Evolutionary conservation across 2,888 invertebrate genomes (phyloP).

Genomic region (Atherix ibis): DNA sequence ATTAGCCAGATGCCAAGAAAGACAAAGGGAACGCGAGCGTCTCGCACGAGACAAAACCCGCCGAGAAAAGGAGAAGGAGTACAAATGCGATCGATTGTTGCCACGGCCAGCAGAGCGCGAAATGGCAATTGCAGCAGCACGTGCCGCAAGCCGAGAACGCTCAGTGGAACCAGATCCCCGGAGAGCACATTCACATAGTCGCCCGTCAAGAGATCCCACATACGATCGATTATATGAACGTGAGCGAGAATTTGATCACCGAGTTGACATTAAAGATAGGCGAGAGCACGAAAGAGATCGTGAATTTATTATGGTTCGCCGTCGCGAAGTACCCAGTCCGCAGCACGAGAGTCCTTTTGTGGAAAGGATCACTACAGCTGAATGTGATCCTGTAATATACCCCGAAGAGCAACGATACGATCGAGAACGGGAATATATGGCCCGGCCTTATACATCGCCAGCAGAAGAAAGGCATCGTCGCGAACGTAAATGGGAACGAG

Average conservation of each 20-base stretch:
- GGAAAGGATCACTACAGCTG: constrained; percentile 14
- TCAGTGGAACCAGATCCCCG: constrained; percentile 16
- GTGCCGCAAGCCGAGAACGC: constrained; percentile 25
- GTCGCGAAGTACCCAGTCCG: constrained; percentile 25
- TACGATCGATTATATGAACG: constrained; percentile 18
- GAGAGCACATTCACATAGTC: constrained; percentile 8
- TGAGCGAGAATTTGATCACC: constrained; percentile 18
- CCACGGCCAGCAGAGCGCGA: constrained; percentile 48
- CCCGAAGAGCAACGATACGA: constrained; percentile 24
- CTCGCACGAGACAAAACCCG: constrained; percentile 32
- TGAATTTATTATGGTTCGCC: constrained; percentile 18
- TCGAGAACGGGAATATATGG: constrained; percentile 1
- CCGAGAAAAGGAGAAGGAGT: constrained; percentile 36
- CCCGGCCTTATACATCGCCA: constrained; percentile 11
- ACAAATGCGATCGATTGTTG: constrained; percentile 40
- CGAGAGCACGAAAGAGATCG: constrained; percentile 19
- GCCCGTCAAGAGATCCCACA: constrained; percentile 7
- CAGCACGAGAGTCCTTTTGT: constrained; percentile 15
- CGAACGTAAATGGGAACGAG: constrained; percentile 17
- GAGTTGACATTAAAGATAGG: constrained; percentile 24
- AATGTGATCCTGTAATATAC: constrained; percentile 23
- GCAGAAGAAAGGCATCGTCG: constrained; percentile 22
- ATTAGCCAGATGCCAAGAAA: constrained; percentile 46
- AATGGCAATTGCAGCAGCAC: constrained; percentile 39
- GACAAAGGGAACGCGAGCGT: constrained; percentile 39